phyloP scores from a whole-genome alignment of 2,797 vertebrate genomes.

The Phataginus tricuspis region DNA sequence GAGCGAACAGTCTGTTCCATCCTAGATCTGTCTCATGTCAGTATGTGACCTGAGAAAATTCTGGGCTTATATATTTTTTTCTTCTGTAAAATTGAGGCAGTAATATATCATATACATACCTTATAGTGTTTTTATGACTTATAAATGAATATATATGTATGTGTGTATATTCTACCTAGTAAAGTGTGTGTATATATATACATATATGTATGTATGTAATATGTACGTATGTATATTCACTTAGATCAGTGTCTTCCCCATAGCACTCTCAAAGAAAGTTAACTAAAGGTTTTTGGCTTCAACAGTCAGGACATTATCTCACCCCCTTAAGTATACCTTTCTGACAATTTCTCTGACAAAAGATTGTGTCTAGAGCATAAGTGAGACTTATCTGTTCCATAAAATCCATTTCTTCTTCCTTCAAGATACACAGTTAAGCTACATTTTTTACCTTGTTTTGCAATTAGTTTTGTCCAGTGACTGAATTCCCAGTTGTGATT shows the following conservation, averaged over 20 bases:
- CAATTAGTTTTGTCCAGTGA: not conserved
- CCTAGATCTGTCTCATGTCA: not conserved
- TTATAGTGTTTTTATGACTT: not conserved
- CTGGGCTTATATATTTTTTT: not conserved
- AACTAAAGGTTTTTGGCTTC: not conserved
- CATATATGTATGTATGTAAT: not conserved
- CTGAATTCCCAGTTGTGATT: not conserved
- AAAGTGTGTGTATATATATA: not conserved
- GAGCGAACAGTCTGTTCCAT: not conserved
- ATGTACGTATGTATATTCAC: not conserved
- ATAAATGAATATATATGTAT: not conserved
- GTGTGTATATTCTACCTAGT: not conserved
- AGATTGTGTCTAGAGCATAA: not conserved
- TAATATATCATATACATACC: not conserved
- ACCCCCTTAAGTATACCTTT: not conserved
- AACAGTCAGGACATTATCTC: not conserved
- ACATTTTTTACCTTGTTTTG: not conserved
- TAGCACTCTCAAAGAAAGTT: not conserved
- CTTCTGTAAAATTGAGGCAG: not conserved
- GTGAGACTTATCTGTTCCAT: not conserved
- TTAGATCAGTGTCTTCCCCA: not conserved
- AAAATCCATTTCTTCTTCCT: not conserved
- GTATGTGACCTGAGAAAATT: not conserved
- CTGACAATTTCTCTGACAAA: not conserved
- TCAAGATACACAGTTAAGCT: not conserved